A percentile compares a stretch with the other conserved stretches of the same genome.
These are phyloP conservation scores for Carterocephalus palaemon DNA, from an alignment of 2,888 invertebrate genomes.

Conservation along the genomic window DNA sequence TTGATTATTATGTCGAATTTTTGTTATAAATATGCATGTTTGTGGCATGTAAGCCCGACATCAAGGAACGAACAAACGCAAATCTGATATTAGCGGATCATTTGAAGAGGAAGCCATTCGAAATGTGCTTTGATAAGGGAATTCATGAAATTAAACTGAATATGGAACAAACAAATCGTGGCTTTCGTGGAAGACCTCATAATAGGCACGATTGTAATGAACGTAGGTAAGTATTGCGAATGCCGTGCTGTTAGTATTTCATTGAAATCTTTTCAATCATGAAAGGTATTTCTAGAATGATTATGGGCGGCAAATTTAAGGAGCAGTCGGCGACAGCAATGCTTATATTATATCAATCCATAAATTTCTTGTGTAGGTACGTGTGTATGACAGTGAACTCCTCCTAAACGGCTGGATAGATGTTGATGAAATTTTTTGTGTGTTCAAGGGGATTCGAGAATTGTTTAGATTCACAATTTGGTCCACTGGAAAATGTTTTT, in stretches of 20 bases:
- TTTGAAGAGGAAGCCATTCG: conserved; percentile 48
- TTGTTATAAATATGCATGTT: conserved; percentile 46
- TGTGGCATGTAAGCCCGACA: conserved; percentile 55
- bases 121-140: conserved; percentile 37
- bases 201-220: conserved; percentile 23
- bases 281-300: no score
- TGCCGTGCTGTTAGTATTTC: conserved; percentile 8
- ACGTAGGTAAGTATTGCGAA: neutral
- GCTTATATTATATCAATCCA: no score
- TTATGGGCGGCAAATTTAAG: no score
- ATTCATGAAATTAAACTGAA: conserved; percentile 31
- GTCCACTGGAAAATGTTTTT: no score
- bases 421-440: no score
- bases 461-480: no score
- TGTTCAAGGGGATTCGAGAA: no score
- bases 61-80: conserved; percentile 52
- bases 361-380: no score
- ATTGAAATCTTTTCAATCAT: conserved; percentile 18
- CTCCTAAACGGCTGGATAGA: no score
- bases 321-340: no score
- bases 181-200: conserved; percentile 18
- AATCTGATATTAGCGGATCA: conserved; percentile 62
- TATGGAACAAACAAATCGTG: conserved; percentile 19
- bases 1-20: conserved; percentile 50
- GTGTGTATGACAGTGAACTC: no score